These are phyloP conservation scores for Agrilus cyanescens DNA, from an alignment of 2,888 invertebrate genomes.

Conservation along the genomic window DNA sequence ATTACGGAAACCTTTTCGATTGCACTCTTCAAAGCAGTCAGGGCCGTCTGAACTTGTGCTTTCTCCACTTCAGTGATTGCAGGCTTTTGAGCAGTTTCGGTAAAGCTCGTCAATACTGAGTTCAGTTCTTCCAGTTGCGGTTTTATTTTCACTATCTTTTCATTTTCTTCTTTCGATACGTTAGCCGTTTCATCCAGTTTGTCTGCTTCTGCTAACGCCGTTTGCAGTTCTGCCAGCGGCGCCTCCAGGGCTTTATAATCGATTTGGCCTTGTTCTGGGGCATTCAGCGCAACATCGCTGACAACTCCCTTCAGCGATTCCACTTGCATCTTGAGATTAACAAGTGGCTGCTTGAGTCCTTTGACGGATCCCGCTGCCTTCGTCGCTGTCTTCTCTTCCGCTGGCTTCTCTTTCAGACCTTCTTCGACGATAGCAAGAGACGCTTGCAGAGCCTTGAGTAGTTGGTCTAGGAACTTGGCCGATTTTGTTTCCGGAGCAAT, in stretches of 20 bases:
- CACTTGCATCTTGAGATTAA: not conserved
- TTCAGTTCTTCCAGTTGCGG: too few relatives aligned
- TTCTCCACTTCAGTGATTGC: not conserved
- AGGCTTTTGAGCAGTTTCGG: not conserved
- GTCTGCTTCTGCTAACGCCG: conserved; percentile 1
- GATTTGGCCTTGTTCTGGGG: too few relatives aligned
- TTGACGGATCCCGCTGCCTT: not conserved
- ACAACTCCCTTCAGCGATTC: not conserved
- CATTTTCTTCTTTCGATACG: too few relatives aligned
- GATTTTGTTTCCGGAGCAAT: too few relatives aligned
- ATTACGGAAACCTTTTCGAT: conserved; percentile 2
- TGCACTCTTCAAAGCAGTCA: not conserved
- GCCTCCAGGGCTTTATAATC: conserved; percentile 1
- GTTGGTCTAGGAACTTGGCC: too few relatives aligned
- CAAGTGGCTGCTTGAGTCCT: not conserved
- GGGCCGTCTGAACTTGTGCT: conserved; percentile 4
- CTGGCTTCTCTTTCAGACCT: too few relatives aligned
- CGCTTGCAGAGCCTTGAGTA: too few relatives aligned
- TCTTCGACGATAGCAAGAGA: too few relatives aligned
- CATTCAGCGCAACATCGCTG: not conserved
- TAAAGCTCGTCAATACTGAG: too few relatives aligned
- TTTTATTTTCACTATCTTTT: too few relatives aligned
- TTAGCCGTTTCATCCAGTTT: too few relatives aligned
- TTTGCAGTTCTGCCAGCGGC: conserved; percentile 1
- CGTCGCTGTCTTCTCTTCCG: too few relatives aligned